Base-by-base conservation (phyloP, 2,797 vertebrate genomes). In the Molossus molossus region DNA sequence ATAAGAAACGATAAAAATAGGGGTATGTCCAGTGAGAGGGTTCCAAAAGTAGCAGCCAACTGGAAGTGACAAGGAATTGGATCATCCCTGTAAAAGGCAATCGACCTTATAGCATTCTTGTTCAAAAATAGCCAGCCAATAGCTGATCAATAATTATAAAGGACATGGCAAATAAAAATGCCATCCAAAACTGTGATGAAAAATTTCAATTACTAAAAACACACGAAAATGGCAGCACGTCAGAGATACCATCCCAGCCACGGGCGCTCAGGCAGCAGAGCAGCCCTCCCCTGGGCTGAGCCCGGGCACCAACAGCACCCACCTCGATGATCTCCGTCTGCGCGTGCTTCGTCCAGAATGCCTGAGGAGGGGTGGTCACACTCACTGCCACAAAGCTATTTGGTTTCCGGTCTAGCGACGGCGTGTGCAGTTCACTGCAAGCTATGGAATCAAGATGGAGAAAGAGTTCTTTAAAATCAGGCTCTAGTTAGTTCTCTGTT, bases 311-410 rank as follows among this genome's bases (percentile, higher is more conserved):
- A 13, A 88, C 8, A 48, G 20, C 37, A 96, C 99, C 98, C 97
- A 99, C 99, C 99, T 99, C 99, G 55, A 99, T 99, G 98, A 99
- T 99, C 97, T 99, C 99, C 0, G 99, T 99, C 98, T 99, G 99
- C 20, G 99, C 99, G 57, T 99, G 99, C 98, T 99, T 99, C 2
- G 99, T 99, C 99, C 99, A 99, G 98, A 99, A 99, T 5, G 99
- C 99, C 98, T 99, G 99, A 37, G 99, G 99, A 6, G 99, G 99
- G 1, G 99, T 99, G 40, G 99, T 99, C 97, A 99, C 99, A 97
- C 99, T 99, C 98, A 99, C 99, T 80, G 99, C 99, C 96, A 99
- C 99, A 98, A 99, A 99, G 98, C 99, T 99, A 99, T 99, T 99
- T 97, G 99, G 99, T 98, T 99, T 99, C 81, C 99, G 99, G 97